Evolutionary conservation across 2,113 vertebrate genomes (phyloP), one percentile per base, ranked within the genome.

Genomic region (Platycercus adscitus): DNA sequence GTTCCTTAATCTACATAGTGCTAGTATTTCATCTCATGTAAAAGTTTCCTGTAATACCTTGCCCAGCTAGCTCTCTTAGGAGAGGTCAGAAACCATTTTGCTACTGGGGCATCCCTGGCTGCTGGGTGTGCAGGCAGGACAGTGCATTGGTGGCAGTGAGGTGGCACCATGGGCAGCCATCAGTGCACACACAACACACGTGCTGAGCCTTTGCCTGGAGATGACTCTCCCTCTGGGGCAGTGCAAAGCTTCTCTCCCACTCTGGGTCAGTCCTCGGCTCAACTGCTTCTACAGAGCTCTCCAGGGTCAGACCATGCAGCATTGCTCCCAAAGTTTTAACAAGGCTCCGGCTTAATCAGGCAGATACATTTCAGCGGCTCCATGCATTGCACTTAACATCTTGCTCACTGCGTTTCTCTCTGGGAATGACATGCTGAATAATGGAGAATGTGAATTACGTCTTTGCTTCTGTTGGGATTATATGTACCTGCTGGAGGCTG

Each of bases 31-130:
- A 71, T 37, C 81, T 96, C 61, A 16, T 84, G 49, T 93, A 29
- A 95, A 97, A 98, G 95, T 98, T 97, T 91, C n/a, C 66, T 82
- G 26, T 28, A n/a, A 17, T 21, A 92, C 89, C 87, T 52, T 41
- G 14, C 72, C 81, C n/a, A 2, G 17, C 24, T 76, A 2, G 17
- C 24, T 76, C 41, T 71, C 63, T 43, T 20, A 50, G 24, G 91
- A 47, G 87, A 28, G 78, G 56, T 72, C 58, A 52, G 81, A 23
- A 91, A 66, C 7, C 71, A 35, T 52, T 43, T 88, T 70, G 78
- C 79, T 66, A 88, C 69, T 76, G n/a, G 86, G 66, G 49, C 88
- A 44, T 81, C 79, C 1, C 43, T 11, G 88, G 55, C 52, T 31
- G 64, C 17, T 23, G 28, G 88, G 18, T 11, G 92, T 21, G 84